Percentiles rank a stretch among this genome's conserved stretches.
Conservation (phyloP, 2,113 vertebrate genomes). For the Bufo bufo region DNA sequence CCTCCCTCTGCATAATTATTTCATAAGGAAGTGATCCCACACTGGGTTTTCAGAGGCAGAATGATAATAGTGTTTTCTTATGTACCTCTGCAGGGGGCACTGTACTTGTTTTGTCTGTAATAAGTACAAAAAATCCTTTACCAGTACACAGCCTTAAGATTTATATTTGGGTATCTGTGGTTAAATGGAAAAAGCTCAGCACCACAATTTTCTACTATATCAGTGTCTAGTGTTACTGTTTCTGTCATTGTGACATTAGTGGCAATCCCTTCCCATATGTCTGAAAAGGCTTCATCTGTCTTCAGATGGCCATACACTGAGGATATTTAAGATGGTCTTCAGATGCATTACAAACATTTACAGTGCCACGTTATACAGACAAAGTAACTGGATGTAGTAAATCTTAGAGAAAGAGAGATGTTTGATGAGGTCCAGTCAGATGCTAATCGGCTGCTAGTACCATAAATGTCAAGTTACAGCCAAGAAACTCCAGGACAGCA, state of each 20-base stretch:
- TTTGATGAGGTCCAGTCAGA: no score
- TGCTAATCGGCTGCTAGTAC: no score
- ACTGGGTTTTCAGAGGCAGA: conserved; percentile 64
- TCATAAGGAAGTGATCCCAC: conserved; percentile 61
- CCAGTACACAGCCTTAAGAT: background rate
- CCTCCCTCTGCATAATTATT: conserved; percentile 59
- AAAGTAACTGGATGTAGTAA: no score
- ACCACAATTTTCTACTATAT: background rate
- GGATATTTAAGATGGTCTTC: no score
- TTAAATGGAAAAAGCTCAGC: background rate
- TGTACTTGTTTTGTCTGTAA: conserved; percentile 58
- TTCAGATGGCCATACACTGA: no score
- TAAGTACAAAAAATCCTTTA: conserved; percentile 15
- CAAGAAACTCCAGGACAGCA: no score
- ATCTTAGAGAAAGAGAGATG: no score
- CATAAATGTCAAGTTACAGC: no score
- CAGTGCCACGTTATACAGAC: no score
- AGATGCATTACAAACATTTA: no score
- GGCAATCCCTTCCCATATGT: no score
- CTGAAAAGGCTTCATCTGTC: no score
- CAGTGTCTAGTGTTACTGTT: background rate
- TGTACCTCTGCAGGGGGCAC: conserved; percentile 56
- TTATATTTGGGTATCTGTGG: background rate
- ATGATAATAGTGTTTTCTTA: conserved; percentile 62
- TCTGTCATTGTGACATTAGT: background rate